Evolutionary conservation across 2,888 invertebrate species (phyloP).

Genomic region (Leuctra nigra): DNA sequence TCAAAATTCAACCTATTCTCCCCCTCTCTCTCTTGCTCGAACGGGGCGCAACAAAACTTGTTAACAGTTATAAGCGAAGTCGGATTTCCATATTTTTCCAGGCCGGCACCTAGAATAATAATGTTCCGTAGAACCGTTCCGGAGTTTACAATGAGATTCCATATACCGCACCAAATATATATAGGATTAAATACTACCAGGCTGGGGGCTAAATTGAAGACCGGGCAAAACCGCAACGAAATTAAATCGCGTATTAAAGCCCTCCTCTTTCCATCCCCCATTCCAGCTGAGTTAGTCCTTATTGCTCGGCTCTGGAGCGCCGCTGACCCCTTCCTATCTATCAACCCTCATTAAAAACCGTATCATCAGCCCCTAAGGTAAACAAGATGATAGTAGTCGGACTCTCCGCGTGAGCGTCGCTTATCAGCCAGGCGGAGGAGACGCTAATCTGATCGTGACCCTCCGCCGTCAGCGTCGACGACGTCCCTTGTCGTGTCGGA

Average conservation of each 20-base stretch:
- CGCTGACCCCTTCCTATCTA: background rate
- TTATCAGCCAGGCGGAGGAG: too few relatives aligned
- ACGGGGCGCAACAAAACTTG: too few relatives aligned
- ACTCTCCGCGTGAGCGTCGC: background rate
- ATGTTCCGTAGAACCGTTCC: background rate
- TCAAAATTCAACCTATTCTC: too few relatives aligned
- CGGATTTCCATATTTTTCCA: background rate
- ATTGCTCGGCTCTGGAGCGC: background rate
- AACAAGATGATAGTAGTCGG: background rate
- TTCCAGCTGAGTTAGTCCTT: background rate
- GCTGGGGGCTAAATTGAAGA: constrained; percentile 1
- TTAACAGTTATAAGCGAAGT: too few relatives aligned
- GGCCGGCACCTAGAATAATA: background rate
- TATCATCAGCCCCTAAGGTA: constrained; percentile 8
- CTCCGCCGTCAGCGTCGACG: too few relatives aligned
- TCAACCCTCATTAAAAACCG: constrained; percentile 9
- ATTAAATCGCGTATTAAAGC: constrained; percentile 1
- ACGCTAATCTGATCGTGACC: too few relatives aligned
- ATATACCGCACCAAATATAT: background rate
- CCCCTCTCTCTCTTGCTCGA: too few relatives aligned
- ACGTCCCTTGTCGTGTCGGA: too few relatives aligned
- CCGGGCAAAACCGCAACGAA: background rate
- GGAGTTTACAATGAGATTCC: background rate
- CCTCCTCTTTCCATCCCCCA: background rate
- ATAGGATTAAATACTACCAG: background rate